Base-by-base conservation (phyloP, 2,113 vertebrate species). In the Ondatra zibethicus region DNA sequence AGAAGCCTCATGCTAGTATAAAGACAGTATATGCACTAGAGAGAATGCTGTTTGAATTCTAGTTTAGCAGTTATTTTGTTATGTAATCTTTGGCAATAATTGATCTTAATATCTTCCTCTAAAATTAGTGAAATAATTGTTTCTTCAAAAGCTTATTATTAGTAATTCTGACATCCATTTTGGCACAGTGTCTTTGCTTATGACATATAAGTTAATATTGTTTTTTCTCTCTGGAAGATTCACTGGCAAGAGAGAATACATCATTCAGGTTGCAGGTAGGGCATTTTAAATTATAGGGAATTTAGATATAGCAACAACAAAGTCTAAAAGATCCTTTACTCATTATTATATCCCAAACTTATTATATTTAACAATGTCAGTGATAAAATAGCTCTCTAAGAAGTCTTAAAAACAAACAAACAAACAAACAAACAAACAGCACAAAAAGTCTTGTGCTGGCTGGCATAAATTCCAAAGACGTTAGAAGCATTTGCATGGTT, bases 121-220 rank as follows among this genome's bases (percentile, higher is more conserved):
- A 93, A 94, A 94, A 92, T 78, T 91, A 63, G 39, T 47, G 52
- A 92, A 91, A 61, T 91, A 68, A 88, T 68, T 68, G 21, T 92
- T 33, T 89, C 65, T 92, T 95, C 16, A 45, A 82, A 88, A 80
- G 29, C 9, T 88, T 90, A 70, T 91, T 89, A 47, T 70, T 81
- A 17, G 19, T n/a, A 85, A 84, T 47, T 84, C 47, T 55, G 88
- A 16, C 31, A 76, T 89, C 47, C 33, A 70, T 10, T 81, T 89
- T 61, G 87, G 1, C 42, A 89, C 11, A 58, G 16, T 47, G 7
- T 89, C 45, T 31, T 33, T 63, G 50, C 1, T 93, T 87, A 76
- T 9, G 1, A 95, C 84, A 85, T 45, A 12, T 21, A 52, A 84
- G 10, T 88, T 88, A 80, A 31, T 4, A 45, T 7, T 9, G 50